A percentile compares a stretch with the other conserved stretches of the same genome.
Evolutionary conservation across 2,113 vertebrate species (phyloP).

Genomic region (Apodemus sylvaticus): DNA sequence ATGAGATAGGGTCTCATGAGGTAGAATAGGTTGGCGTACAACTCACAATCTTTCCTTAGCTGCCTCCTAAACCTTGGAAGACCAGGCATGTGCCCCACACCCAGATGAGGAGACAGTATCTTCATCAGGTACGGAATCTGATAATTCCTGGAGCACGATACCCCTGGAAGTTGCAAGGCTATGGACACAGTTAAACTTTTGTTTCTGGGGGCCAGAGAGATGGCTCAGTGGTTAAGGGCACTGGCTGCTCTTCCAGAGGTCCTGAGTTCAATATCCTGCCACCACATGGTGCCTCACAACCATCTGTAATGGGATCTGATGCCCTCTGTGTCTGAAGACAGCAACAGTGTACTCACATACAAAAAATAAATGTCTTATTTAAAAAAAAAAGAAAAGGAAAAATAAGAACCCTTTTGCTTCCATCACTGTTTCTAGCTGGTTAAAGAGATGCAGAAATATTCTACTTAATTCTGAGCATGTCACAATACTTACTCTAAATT

Average conservation of each 20-base stretch:
- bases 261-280: too few species aligned
- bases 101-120: background rate
- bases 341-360: too few species aligned
- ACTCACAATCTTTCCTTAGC: background rate
- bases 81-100: background rate
- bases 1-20: background rate
- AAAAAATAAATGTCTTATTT: too few species aligned
- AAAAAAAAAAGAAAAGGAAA: too few species aligned
- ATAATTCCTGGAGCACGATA: background rate
- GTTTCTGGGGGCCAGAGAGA: background rate
- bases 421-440: background rate
- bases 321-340: too few species aligned
- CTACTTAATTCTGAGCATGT: background rate
- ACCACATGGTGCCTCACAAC: too few species aligned
- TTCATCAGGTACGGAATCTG: background rate
- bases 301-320: too few species aligned
- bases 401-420: background rate
- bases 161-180: background rate
- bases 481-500: background rate
- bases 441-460: background rate
- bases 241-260: too few species aligned
- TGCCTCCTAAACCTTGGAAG: background rate
- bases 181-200: background rate
- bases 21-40: background rate
- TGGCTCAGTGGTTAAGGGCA: too few species aligned